These are phyloP conservation scores for Typhlichthys eigenmanni DNA, from an alignment of 2,797 vertebrate genomes.

Conservation along the genomic window DNA sequence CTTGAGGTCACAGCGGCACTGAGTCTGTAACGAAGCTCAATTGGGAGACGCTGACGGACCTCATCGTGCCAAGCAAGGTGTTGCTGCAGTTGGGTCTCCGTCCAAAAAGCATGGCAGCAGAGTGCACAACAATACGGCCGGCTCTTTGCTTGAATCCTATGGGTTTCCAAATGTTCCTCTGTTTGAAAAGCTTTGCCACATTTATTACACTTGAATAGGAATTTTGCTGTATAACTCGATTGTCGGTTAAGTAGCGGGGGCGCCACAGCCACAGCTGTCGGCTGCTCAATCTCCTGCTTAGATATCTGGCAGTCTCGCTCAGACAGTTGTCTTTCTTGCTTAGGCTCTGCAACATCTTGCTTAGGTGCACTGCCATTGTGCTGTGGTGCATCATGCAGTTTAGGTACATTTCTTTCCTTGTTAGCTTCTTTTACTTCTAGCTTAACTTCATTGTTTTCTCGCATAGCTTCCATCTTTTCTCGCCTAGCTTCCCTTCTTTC, in stretches of 20 bases:
- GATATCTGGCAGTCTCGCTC: not conserved
- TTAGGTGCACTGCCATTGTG: not conserved
- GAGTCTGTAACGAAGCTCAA: conserved; percentile 77
- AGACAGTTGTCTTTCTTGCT: not conserved
- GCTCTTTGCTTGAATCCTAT: conserved; percentile 69
- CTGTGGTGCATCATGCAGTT: not conserved
- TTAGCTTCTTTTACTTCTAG: not conserved
- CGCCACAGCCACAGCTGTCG: conserved; percentile 36
- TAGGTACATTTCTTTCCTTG: too few species aligned
- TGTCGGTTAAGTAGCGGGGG: conserved; percentile 19
- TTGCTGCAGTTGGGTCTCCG: conserved; percentile 78
- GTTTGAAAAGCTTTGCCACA: conserved; percentile 82
- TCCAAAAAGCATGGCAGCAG: conserved; percentile 81
- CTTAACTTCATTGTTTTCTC: not conserved
- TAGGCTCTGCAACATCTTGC: conserved; percentile 4
- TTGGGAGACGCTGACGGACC: conserved; percentile 77
- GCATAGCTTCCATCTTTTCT: not conserved
- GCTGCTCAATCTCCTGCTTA: conserved; percentile 21
- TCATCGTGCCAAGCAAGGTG: conserved; percentile 82
- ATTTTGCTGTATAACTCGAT: conserved; percentile 60
- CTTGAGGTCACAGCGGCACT: conserved; percentile 55
- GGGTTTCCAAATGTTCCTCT: conserved; percentile 65
- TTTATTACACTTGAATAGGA: conserved; percentile 78
- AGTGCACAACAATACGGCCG: conserved; percentile 75
- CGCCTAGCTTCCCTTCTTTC: not conserved